Base-by-base conservation (phyloP, 2,113 vertebrate species). In the Anguilla rostrata region DNA sequence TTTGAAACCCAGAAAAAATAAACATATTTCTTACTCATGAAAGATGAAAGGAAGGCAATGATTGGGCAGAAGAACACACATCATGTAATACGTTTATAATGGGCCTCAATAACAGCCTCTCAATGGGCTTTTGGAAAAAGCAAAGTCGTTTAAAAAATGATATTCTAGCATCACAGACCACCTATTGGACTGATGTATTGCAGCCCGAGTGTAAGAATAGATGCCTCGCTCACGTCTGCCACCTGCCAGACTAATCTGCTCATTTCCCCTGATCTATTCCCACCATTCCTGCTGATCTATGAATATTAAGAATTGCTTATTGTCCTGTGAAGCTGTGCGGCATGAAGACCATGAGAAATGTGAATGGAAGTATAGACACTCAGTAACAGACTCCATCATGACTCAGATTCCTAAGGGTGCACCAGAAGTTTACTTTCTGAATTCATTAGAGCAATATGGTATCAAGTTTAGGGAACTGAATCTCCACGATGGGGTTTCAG, bases 281-380 rank as follows among this genome's bases (percentile, higher is more conserved):
- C 63, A 71, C 63, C 20, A 5, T 34, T 34, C 34, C 34, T 34
- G 34, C 34, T 34, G 34, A 34, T 46, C 43, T 46, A 75, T 29
- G 71, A 75, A 75, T 75, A 75, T 75, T 75, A 75, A 75, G n/a
- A 75, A 75, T 75, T 22, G 11, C 71, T 75, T 75, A 75, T 75
- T 34, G 71, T 75, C 71, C n/a, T n/a, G 71, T 34, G 12, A 11
- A n/a, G 71, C 71, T 66, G 18, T 66, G 60, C 71, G 0, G 9
- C 26, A 26, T 75, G 26, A 34, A 34, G n/a, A 34, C 71, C 34
- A 14, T 9, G 71, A 66, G 22, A 20, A 20, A 26, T 66, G 18
- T 26, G 22, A 66, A 66, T 66, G 60, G 49, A 6, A 14, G 49
- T 14, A 12, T 14, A 53, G 49, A 11, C 49, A 53, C 7, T 53